Evolutionary conservation across 1,140 invertebrate species (phyloP).

Genomic region (Heliothis subflexa): DNA sequence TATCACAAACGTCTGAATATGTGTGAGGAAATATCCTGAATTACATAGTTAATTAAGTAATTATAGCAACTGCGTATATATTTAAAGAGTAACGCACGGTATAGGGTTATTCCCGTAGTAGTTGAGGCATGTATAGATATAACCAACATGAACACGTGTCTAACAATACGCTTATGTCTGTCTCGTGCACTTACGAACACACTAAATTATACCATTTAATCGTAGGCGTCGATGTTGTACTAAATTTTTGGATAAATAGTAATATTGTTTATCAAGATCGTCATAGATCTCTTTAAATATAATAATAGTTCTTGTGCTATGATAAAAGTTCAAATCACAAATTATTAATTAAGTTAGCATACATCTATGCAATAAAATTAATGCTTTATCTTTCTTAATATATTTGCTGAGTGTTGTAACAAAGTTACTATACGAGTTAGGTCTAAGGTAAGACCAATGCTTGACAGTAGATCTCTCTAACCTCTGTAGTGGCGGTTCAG

Average conservation of each 20-base stretch:
- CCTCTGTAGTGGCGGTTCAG: not conserved
- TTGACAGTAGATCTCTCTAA: slow-evolving; percentile 30
- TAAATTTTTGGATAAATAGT: slow-evolving; percentile 39
- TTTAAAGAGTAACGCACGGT: not conserved
- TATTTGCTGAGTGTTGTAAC: slow-evolving; percentile 32
- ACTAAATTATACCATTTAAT: not conserved
- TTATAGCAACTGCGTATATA: slow-evolving; percentile 24
- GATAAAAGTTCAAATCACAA: slow-evolving; percentile 54
- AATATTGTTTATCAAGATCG: slow-evolving; percentile 35
- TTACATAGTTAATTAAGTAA: slow-evolving; percentile 3
- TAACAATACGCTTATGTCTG: not conserved
- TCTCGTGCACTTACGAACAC: not conserved
- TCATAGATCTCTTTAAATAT: slow-evolving; percentile 34
- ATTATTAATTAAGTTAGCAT: slow-evolving; percentile 37
- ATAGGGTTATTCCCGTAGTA: slow-evolving; percentile 18
- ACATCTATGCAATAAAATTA: slow-evolving; percentile 41
- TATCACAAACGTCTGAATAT: slow-evolving; percentile 49
- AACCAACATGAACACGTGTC: not conserved
- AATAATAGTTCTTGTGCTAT: slow-evolving; percentile 46
- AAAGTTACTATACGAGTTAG: slow-evolving; percentile 31
- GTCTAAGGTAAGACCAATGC: slow-evolving; percentile 15
- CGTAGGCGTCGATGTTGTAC: slow-evolving; percentile 16
- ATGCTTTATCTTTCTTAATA: slow-evolving; percentile 33
- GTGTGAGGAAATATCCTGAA: slow-evolving; percentile 23
- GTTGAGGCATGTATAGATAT: not conserved